These are phyloP conservation scores for Eristalinus sepulchralis DNA, from an alignment of 2,888 invertebrate species.

Conservation along the genomic window DNA sequence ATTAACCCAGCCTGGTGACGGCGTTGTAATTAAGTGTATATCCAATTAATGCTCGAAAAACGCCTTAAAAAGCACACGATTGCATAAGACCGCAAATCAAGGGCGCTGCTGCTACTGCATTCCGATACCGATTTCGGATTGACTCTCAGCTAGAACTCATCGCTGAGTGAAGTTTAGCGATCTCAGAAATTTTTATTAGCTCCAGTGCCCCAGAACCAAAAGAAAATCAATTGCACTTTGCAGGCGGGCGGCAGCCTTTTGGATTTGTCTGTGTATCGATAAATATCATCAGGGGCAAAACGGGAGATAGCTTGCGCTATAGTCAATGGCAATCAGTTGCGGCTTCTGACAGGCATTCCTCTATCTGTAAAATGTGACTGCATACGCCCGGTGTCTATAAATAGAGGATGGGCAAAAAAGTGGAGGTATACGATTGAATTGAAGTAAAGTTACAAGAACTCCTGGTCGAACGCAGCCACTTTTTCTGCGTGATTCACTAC, in stretches of 20 bases:
- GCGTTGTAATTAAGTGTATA: slow-evolving; percentile 12
- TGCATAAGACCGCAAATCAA: slow-evolving; percentile 25
- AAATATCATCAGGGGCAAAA: neutral
- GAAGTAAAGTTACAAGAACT: neutral
- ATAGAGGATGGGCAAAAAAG: neutral
- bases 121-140: neutral
- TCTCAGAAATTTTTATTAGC: too few species aligned
- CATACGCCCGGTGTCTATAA: neutral
- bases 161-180: neutral
- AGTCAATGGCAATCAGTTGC: neutral
- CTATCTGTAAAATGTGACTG: neutral
- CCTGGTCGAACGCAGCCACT: neutral
- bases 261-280: neutral
- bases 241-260: neutral
- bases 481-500: neutral
- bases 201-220: slow-evolving; percentile 6
- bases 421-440: neutral
- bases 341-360: neutral
- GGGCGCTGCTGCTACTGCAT: neutral
- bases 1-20: neutral
- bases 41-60: slow-evolving; percentile 20
- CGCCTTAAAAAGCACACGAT: neutral
- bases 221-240: slow-evolving; percentile 6
- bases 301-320: neutral
- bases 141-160: neutral